Base-by-base conservation (phyloP, 2,797 vertebrate genomes). In the Crax fasciolata region DNA sequence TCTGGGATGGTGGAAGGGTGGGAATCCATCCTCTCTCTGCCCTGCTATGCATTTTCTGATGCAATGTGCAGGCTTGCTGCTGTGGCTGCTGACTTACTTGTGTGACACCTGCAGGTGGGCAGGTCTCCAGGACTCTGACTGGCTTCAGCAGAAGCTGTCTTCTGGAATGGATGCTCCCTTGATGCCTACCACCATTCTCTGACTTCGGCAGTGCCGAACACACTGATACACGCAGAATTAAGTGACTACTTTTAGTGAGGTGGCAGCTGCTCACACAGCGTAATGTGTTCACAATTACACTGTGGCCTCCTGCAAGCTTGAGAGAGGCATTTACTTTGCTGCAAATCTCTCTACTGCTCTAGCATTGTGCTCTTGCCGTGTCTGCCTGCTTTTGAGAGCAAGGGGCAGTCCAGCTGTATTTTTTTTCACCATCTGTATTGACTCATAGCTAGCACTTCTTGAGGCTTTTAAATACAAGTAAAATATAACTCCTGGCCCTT, bases 391-490 rank as follows among this genome's bases (percentile, higher is more conserved):
- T 35, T 63, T 74, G 57, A 48, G 71, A 71, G 54, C 65, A 90
- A 82, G 74, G 67, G 49, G 32, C 59, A 91, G 30, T 88, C 59
- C 30, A 61, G 3, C 43, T 82, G 41, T 80, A 66, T 74, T 91
- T 32, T 90, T 48, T 84, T 81, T 66, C 28, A n/a, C 63, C 68
- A 35, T 25, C 78, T 75, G 1, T 84, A 67, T 68, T 87, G 72
- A 80, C 83, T 90, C 66, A 41, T 1, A 0, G 23, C 84, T 93
- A 87, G 75, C 17, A 5, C 65, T 90, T 94, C 44, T 91, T 10
- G 32, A 58, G 72, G 80, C 80, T 94, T 95, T 96, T 95, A 19
- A 90, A 87, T 41, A 28, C 43, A 67, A 65, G 55, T 84, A 66
- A 95, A 91, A 91, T 23, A 9, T 65, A 91, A 49, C 80, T 93